These are phyloP conservation scores for Mastomys natalensis DNA, from an alignment of 2,113 vertebrate genomes.

Conservation along the genomic window DNA sequence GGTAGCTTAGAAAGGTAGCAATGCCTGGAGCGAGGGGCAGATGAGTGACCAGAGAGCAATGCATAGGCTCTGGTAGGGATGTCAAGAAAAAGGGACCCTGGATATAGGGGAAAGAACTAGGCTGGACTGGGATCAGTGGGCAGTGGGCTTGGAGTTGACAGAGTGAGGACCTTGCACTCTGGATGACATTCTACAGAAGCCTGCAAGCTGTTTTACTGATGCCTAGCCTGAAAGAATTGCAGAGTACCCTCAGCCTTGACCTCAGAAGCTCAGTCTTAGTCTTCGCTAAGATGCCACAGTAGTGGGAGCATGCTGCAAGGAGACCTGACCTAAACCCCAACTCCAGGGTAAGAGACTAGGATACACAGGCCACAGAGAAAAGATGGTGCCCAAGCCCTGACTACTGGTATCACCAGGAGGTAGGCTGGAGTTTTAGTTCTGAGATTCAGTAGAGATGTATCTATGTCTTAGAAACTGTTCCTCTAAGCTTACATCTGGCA, in stretches of 20 bases:
- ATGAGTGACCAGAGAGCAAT: background rate
- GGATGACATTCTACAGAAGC: no score
- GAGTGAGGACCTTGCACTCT: background rate
- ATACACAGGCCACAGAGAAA: background rate
- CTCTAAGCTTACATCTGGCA: background rate
- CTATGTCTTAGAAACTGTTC: background rate
- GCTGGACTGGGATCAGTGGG: background rate
- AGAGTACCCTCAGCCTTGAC: background rate
- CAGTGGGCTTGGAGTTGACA: no score
- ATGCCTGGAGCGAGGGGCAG: background rate
- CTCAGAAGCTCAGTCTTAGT: background rate
- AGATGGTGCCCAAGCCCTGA: background rate
- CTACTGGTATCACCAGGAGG: background rate
- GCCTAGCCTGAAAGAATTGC: background rate
- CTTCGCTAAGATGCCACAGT: background rate
- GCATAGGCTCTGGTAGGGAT: accelerated
- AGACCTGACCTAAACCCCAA: background rate
- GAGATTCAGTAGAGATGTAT: background rate
- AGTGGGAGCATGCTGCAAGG: background rate
- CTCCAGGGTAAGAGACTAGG: background rate
- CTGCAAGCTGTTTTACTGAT: background rate
- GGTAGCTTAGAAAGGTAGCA: background rate
- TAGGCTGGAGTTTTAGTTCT: background rate
- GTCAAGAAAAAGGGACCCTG: background rate
- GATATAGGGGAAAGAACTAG: background rate